Conservation (phyloP, 2,797 vertebrate genomes). For the Aplochiton taeniatus region DNA sequence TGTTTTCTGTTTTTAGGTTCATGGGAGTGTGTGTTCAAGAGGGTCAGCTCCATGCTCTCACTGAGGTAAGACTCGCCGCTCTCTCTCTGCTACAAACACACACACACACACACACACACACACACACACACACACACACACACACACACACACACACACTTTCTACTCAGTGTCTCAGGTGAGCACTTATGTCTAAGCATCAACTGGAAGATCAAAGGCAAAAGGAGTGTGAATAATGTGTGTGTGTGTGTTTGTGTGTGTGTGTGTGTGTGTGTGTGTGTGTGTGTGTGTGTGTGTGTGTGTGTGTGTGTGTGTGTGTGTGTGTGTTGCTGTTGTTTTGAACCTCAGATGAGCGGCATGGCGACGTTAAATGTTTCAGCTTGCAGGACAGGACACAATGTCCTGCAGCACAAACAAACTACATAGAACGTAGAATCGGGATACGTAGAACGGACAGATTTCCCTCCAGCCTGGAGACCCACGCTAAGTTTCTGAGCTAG, state of each 20-base stretch:
- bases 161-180: neutral
- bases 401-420: too few species aligned
- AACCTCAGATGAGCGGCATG: too few species aligned
- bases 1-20: constrained; percentile 79
- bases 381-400: too few species aligned
- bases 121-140: neutral
- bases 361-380: too few species aligned
- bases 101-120: constrained; percentile 9
- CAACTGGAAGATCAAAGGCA: too few species aligned
- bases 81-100: neutral
- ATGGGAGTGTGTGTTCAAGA: constrained; percentile 98
- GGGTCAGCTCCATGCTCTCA: constrained; percentile 96
- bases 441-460: too few species aligned
- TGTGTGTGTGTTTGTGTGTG: neutral
- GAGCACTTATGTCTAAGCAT: too few species aligned
- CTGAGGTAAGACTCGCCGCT: constrained; percentile 84
- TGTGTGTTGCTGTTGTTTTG: constrained; percentile 2
- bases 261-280: constrained; percentile 14
- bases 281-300: constrained; percentile 2
- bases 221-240: neutral
- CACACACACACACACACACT: constrained; percentile 20
- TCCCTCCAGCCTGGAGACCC: too few species aligned
- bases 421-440: too few species aligned
- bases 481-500: too few species aligned
- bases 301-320: constrained; percentile 4